These are phyloP conservation scores for Tipula lateralis DNA, from an alignment of 2,888 invertebrate species.

Conservation along the genomic window DNA sequence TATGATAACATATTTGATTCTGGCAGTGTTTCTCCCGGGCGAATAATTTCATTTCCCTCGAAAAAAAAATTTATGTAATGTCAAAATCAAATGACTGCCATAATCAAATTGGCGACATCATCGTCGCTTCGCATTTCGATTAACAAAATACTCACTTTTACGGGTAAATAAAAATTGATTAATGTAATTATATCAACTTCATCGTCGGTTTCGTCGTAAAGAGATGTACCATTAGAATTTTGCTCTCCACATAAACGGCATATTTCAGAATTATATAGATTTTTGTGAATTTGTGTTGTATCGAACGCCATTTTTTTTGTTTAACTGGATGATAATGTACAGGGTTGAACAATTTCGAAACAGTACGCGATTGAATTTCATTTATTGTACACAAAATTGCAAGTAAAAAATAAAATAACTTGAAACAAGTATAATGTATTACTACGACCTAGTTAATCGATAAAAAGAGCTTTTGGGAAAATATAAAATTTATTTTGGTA, in stretches of 20 bases:
- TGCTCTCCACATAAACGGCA: conserved; percentile 73
- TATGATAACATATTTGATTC: conserved; percentile 3
- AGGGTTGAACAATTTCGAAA: neutral
- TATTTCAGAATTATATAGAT: conserved; percentile 61
- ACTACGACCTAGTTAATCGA: no score
- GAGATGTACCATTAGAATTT: conserved; percentile 62
- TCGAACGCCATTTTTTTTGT: neutral
- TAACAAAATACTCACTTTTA: conserved; percentile 61
- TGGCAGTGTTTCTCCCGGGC: neutral
- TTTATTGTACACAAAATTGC: no score
- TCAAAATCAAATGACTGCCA: conserved; percentile 34
- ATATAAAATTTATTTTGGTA: no score
- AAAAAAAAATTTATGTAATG: conserved; percentile 25
- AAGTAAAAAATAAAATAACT: no score
- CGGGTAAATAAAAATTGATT: conserved; percentile 68
- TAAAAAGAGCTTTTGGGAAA: no score
- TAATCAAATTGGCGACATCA: conserved; percentile 33
- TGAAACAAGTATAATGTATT: no score
- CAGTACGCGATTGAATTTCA: no score
- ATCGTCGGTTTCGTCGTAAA: conserved; percentile 57
- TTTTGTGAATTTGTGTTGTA: neutral
- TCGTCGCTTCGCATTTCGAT: conserved; percentile 15
- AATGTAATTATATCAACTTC: conserved; percentile 58
- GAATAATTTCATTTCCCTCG: neutral
- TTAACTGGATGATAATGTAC: neutral